Base-by-base conservation (phyloP, 2,888 invertebrate genomes). In the Blastobasis adustella region DNA sequence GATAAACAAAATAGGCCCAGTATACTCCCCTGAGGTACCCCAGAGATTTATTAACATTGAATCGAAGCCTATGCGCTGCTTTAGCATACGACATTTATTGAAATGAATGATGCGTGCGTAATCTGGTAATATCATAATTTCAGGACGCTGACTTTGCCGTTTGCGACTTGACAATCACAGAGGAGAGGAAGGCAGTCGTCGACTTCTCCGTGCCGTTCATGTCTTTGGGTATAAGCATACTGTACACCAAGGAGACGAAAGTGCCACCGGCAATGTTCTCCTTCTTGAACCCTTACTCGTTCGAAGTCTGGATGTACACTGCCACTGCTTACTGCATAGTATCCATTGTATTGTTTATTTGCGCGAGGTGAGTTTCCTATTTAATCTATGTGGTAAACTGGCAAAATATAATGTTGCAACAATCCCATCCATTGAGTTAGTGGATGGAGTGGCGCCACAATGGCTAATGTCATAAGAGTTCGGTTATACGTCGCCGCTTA, bases 181-280 rank as follows among this genome's bases (percentile, higher is more conserved):
- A 96, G 75, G 93, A 95, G 48, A 90, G 99, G 48, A 94, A 98
- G 60, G 92, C 92, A 66, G 94, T 94, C 5, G 95, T 97, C 0
- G 97, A 98, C 77, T 98, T 98, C 73, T 96, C 97, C 0, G 96
- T 97, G 78, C 99, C 99, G 0, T 98, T 98, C 77, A 98, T 99
- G 96, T 95, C 96, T 60, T 82, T 98, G 50, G 96, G 96, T 54
- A 96, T 97, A 57, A 95, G 96, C 66, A 97, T 98, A 68, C 78
- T 97, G 50, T 96, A 92, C 81, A 93, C 93, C 54, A 94, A 94
- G 66, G 94, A 96, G 10, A 90, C 91, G 53, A 93, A 93, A 67
- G 90, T 92, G 45, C 90, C 92, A 4, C 95, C 96, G 23, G 92
- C 93, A 67, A 88, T 95, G 58, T 96, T 97, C 78, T 95, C 97